Percentiles rank a stretch among this genome's conserved stretches.
Conservation (phyloP, 2,888 invertebrate genomes). For the Euplexia lucipara region DNA sequence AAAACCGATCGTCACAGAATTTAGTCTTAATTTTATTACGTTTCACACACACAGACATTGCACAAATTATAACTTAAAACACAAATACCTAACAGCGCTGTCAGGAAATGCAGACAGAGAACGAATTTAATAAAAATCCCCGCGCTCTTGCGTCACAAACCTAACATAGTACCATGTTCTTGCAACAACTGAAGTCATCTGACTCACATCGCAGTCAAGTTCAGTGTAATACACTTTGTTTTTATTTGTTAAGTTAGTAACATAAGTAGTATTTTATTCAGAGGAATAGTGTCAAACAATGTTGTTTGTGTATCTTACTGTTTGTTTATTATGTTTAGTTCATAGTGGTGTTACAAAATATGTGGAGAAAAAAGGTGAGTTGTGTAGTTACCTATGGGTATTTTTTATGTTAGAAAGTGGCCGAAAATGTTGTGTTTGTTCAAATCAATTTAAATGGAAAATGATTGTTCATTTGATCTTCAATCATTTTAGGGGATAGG, state of each 20-base stretch:
- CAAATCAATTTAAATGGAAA: too few relatives aligned
- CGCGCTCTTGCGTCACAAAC: conserved; percentile 17
- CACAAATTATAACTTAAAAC: not conserved
- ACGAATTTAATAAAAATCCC: conserved; percentile 41
- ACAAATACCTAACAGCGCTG: not conserved
- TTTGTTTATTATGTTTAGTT: conserved; percentile 31
- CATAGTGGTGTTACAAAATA: conserved; percentile 11
- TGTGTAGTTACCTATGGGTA: not conserved
- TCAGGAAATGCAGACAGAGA: conserved; percentile 12
- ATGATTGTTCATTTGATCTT: too few relatives aligned
- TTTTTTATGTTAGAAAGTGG: too few relatives aligned
- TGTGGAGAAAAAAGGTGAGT: conserved; percentile 20
- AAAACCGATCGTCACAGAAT: too few relatives aligned
- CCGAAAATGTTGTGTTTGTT: too few relatives aligned
- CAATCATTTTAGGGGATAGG: too few relatives aligned
- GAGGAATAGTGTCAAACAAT: conserved; percentile 26
- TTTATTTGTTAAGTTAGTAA: not conserved
- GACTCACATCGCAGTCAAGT: conserved; percentile 24
- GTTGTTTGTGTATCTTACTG: conserved; percentile 27
- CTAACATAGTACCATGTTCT: not conserved
- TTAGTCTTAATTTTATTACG: too few relatives aligned
- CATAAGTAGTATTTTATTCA: conserved; percentile 22
- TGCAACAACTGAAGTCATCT: not conserved
- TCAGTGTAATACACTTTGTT: conserved; percentile 26
- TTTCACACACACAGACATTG: not conserved